Conservation (phyloP, 2,888 invertebrate genomes). For the Sepiola atlantica region DNA sequence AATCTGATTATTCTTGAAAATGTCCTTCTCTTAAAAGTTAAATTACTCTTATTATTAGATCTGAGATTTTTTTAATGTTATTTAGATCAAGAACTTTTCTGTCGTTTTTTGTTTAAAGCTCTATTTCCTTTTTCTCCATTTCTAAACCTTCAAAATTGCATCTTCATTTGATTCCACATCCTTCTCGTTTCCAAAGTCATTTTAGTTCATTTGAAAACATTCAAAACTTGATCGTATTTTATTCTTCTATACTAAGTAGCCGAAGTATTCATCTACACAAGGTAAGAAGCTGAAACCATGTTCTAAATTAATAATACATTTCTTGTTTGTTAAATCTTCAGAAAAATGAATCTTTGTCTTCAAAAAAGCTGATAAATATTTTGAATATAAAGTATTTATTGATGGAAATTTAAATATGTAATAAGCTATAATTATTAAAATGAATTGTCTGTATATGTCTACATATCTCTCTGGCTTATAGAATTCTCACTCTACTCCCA, state of each 20-base stretch:
- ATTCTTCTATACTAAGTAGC: not conserved
- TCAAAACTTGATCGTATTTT: not conserved
- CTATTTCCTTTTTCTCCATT: not conserved
- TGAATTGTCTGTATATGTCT: no score
- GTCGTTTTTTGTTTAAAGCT: not conserved
- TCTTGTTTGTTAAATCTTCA: no score
- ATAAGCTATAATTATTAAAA: no score
- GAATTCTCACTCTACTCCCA: no score
- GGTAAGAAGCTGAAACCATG: no score
- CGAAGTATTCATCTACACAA: no score
- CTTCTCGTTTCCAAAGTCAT: not conserved
- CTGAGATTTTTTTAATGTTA: not conserved
- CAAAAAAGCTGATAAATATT: no score
- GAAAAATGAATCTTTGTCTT: no score
- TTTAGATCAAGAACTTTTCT: not conserved
- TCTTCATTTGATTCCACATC: not conserved
- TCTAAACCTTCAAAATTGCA: not conserved
- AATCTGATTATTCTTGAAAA: not conserved
- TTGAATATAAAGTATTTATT: no score
- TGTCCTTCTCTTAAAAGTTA: not conserved
- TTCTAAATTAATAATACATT: no score
- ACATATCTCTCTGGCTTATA: no score
- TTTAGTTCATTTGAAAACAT: not conserved
- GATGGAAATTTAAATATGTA: no score
- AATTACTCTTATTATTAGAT: slow-evolving; percentile 36